These are phyloP conservation scores for Hippocampus mohnikei DNA, from an alignment of 2,113 vertebrate species.

Conservation along the genomic window DNA sequence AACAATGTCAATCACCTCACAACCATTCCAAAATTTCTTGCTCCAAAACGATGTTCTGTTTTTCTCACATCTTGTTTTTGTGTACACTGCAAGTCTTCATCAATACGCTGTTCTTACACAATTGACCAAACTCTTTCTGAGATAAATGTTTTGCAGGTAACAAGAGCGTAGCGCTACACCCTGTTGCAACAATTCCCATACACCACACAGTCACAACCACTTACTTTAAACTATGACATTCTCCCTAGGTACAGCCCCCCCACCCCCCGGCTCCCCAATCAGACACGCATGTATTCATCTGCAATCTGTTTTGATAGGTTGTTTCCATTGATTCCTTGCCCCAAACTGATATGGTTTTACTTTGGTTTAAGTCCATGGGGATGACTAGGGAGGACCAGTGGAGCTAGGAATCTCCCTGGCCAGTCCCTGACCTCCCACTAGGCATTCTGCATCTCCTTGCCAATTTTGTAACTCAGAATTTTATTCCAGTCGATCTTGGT, in stretches of 20 bases:
- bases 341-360: constrained; percentile 59
- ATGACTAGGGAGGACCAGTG: constrained; percentile 38
- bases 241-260: constrained; percentile 26
- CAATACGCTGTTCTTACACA: constrained; percentile 17
- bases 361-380: constrained; percentile 65
- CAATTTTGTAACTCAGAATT: constrained; percentile 99
- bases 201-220: constrained; percentile 33
- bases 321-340: constrained; percentile 40
- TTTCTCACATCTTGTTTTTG: constrained; percentile 21
- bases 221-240: constrained; percentile 28
- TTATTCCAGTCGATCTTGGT: constrained; percentile 99
- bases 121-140: constrained; percentile 17
- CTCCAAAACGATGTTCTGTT: constrained; percentile 50
- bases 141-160: constrained; percentile 11
- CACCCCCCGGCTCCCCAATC: constrained; percentile 11
- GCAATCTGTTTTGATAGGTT: constrained; percentile 27
- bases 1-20: background rate
- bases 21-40: constrained; percentile 8
- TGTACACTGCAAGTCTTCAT: constrained; percentile 13
- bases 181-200: constrained; percentile 25
- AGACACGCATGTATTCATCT: constrained; percentile 44
- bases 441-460: constrained; percentile 98
- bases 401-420: constrained; percentile 32
- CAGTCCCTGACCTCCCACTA: constrained; percentile 67
- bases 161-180: constrained; percentile 48